A percentile compares a stretch with the other conserved stretches of the same genome.
phyloP scores from a whole-genome alignment of 1,140 invertebrate species.

The Magallana ariakensis region DNA sequence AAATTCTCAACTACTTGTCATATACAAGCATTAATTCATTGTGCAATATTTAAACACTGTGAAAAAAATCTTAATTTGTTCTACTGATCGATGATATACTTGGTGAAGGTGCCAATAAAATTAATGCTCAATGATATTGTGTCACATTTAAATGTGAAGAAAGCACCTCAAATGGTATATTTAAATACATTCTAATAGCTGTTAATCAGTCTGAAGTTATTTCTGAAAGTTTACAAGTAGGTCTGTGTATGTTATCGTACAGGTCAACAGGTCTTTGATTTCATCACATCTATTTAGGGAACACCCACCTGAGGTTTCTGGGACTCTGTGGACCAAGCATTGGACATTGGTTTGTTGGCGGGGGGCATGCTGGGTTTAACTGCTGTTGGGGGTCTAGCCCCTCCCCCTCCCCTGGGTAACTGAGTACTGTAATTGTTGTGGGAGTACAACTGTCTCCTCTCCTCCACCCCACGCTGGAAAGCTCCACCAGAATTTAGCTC shows the following conservation, averaged over 20 bases:
- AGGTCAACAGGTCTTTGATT: too few species aligned
- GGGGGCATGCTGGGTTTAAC: slow-evolving; percentile 39
- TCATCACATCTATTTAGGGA: too few species aligned
- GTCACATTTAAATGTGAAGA: too few species aligned
- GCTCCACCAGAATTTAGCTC: slow-evolving; percentile 62
- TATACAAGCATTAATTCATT: slow-evolving; percentile 11
- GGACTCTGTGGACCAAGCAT: slow-evolving; percentile 45
- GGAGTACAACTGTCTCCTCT: slow-evolving; percentile 55
- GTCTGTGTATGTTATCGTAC: too few species aligned
- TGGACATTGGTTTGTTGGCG: not conserved
- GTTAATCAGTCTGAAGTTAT: too few species aligned
- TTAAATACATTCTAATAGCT: too few species aligned
- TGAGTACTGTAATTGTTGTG: slow-evolving; percentile 36
- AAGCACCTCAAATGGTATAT: too few species aligned
- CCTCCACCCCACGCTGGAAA: slow-evolving; percentile 63
- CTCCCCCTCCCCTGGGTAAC: not conserved
- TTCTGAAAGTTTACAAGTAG: too few species aligned
- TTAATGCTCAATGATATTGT: too few species aligned
- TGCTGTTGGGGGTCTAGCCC: not conserved
- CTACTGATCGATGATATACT: too few species aligned
- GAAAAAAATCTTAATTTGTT: not conserved
- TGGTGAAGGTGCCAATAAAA: too few species aligned
- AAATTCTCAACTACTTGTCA: not conserved
- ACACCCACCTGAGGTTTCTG: slow-evolving; percentile 45
- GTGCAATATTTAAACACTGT: not conserved